phyloP scores from a whole-genome alignment of 2,113 vertebrate genomes.

The Typhlomys cinereus region DNA sequence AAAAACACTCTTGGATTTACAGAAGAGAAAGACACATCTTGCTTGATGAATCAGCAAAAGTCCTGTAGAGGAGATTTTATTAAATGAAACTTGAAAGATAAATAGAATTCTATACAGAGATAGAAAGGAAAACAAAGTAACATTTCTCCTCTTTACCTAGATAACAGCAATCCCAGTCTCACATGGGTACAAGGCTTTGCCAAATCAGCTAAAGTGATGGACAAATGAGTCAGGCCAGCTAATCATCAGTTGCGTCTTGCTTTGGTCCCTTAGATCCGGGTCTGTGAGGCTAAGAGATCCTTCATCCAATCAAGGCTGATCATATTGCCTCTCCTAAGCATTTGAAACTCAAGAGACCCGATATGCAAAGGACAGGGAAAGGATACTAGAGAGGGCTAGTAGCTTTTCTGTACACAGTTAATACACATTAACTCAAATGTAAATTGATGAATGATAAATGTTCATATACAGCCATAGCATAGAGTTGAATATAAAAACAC shows the following conservation, averaged over 20 bases:
- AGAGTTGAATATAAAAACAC: too few relatives aligned
- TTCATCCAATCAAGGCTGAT: not conserved
- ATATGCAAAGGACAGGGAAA: not conserved
- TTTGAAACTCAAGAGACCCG: not conserved
- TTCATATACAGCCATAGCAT: too few relatives aligned
- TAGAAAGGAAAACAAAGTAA: not conserved
- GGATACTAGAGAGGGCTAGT: too few relatives aligned
- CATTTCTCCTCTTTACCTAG: not conserved
- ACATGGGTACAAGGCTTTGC: not conserved
- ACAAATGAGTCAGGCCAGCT: not conserved
- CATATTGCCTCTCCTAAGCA: not conserved
- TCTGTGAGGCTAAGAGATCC: not conserved
- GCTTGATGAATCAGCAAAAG: not conserved
- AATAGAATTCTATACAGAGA: not conserved
- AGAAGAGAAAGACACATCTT: not conserved
- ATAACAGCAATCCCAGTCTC: not conserved
- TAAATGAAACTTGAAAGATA: not conserved
- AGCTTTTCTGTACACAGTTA: too few relatives aligned
- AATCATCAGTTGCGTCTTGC: not conserved
- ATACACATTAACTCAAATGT: too few relatives aligned
- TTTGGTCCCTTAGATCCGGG: not conserved
- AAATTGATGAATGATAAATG: too few relatives aligned
- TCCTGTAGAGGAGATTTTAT: not conserved
- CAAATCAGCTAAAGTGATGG: not conserved
- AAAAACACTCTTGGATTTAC: not conserved